These are phyloP conservation scores for Stegodyphus dumicola DNA, from an alignment of 1,140 invertebrate genomes.

Conservation along the genomic window DNA sequence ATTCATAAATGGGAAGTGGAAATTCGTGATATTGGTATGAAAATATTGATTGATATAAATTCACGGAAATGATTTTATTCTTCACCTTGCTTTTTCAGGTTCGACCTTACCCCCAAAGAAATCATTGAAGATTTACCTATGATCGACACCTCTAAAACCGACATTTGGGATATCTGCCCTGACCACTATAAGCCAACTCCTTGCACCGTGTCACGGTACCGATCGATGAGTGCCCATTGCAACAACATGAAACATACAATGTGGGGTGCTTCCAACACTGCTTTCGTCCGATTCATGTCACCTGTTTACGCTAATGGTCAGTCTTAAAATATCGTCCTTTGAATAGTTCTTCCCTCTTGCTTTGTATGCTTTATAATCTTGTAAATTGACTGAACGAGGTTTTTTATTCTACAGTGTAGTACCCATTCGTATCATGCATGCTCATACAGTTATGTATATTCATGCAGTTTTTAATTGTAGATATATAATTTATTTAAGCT, in stretches of 20 bases:
- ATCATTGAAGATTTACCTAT: constrained; percentile 87
- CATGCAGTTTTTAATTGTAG: too few relatives aligned
- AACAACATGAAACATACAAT: constrained; percentile 90
- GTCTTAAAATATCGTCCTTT: not conserved
- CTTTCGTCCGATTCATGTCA: constrained; percentile 73
- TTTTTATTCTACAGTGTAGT: too few relatives aligned
- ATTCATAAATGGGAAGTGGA: not conserved
- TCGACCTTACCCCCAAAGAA: constrained; percentile 86
- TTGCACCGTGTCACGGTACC: constrained; percentile 77
- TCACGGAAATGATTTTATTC: not conserved
- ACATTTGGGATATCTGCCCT: constrained; percentile 86
- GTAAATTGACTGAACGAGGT: too few relatives aligned
- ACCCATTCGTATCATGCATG: too few relatives aligned
- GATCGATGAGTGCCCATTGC: constrained; percentile 88
- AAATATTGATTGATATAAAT: not conserved
- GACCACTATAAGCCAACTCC: constrained; percentile 86
- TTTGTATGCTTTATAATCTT: too few relatives aligned
- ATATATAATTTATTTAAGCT: too few relatives aligned
- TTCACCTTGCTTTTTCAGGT: constrained; percentile 72
- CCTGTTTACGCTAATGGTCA: constrained; percentile 65
- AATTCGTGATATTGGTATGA: not conserved
- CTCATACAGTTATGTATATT: too few relatives aligned
- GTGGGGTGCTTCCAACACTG: constrained; percentile 86
- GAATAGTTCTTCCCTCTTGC: too few relatives aligned
- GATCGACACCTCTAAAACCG: constrained; percentile 88